Conservation (phyloP, 2,888 invertebrate genomes). For the Nomada fucata region DNA sequence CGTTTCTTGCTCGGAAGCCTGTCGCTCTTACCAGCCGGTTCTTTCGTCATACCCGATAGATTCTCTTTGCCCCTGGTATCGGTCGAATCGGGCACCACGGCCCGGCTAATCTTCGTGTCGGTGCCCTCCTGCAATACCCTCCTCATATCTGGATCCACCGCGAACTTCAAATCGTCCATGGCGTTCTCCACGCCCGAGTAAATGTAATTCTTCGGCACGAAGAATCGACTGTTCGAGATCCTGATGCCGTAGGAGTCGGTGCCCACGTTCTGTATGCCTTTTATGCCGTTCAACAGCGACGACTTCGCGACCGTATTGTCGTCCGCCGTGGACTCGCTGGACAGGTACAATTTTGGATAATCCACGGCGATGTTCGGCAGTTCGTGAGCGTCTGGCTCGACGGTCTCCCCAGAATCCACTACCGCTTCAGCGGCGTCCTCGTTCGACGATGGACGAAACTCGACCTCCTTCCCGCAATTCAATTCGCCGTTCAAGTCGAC, state of each 20-base stretch:
- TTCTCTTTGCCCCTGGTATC: conserved; percentile 41
- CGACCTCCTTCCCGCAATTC: conserved; percentile 64
- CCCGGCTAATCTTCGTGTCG: not conserved
- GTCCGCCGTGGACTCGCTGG: conserved; percentile 17
- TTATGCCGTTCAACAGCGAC: conserved; percentile 70
- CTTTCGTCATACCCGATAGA: not conserved
- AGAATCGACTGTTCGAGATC: conserved; percentile 79
- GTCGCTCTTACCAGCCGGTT: not conserved
- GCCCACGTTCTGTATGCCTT: conserved; percentile 72
- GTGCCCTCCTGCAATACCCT: conserved; percentile 75
- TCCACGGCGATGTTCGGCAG: conserved; percentile 34
- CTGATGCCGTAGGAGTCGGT: conserved; percentile 73
- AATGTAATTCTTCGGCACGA: conserved; percentile 78
- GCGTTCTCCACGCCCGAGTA: conserved; percentile 73
- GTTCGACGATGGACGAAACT: conserved; percentile 54
- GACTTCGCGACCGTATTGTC: conserved; percentile 50
- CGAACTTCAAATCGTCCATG: conserved; percentile 78
- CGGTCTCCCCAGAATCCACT: too few relatives aligned
- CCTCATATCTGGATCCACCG: conserved; percentile 80
- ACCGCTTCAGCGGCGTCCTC: too few relatives aligned
- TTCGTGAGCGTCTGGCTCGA: not conserved
- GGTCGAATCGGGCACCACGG: not conserved
- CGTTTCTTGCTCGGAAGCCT: conserved; percentile 22
- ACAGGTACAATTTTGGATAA: conserved; percentile 68
- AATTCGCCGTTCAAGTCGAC: conserved; percentile 66